Evolutionary conservation across 1,140 invertebrate genomes (phyloP).

Genomic region (Drosophila rhopaloa): DNA sequence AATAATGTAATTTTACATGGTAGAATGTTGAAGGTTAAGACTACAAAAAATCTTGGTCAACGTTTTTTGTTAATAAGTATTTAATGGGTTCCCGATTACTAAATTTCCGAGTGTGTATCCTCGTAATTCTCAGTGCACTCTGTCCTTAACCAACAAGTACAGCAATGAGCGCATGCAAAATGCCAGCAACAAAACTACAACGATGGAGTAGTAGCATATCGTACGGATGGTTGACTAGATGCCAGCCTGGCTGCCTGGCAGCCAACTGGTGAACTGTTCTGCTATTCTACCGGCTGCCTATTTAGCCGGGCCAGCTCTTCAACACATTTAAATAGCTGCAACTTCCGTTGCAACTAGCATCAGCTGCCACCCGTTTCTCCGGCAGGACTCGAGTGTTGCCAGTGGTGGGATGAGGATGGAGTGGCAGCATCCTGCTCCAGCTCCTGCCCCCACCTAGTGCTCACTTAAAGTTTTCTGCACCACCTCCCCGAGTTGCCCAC

Average conservation of each 20-base stretch:
- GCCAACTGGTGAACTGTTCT: constrained; percentile 43
- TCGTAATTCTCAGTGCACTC: constrained; percentile 7
- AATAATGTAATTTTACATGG: too few relatives aligned
- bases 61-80: too few relatives aligned
- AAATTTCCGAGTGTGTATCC: constrained; percentile 7
- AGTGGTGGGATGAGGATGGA: constrained; percentile 31
- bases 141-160: constrained; percentile 25
- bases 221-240: constrained; percentile 25
- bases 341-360: constrained; percentile 69
- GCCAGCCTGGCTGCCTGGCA: constrained; percentile 17
- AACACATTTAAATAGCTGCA: constrained; percentile 78
- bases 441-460: constrained; percentile 17
- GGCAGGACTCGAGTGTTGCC: constrained; percentile 40
- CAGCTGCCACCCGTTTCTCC: constrained; percentile 11
- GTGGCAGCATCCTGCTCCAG: constrained; percentile 53
- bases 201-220: not conserved
- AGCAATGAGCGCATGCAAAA: constrained; percentile 39
- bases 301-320: constrained; percentile 40
- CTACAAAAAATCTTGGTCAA: too few relatives aligned
- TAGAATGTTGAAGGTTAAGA: too few relatives aligned
- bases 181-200: constrained; percentile 38
- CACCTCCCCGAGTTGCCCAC: not conserved
- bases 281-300: constrained; percentile 32
- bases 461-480: constrained; percentile 63
- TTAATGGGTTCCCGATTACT: not conserved